A percentile compares a stretch with the other conserved stretches of the same genome.
Conservation (phyloP, 2,888 invertebrate genomes). For the Patella caerulea region DNA sequence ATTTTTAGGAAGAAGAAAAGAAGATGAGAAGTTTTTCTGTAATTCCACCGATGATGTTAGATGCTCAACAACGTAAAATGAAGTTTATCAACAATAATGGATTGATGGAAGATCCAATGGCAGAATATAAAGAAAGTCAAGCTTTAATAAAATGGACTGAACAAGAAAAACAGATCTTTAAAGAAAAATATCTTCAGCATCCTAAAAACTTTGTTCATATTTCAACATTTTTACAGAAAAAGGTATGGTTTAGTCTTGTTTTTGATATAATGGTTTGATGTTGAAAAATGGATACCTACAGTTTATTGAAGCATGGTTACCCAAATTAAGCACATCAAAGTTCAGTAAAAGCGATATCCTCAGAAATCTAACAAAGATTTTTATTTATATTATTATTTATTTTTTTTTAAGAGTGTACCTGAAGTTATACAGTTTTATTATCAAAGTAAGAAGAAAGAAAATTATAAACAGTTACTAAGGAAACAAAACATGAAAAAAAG, state of each 20-base stretch:
- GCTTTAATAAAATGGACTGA: conserved; percentile 87
- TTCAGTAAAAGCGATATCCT: not conserved
- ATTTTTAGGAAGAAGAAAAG: conserved; percentile 88
- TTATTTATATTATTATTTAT: not conserved
- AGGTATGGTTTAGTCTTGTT: conserved; percentile 71
- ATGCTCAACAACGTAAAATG: conserved; percentile 80
- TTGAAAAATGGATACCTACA: too few species aligned
- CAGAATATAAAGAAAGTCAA: conserved; percentile 85
- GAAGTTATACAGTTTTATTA: conserved; percentile 99
- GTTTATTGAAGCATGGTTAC: too few species aligned
- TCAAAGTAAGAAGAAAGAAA: conserved; percentile 97
- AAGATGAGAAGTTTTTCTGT: conserved; percentile 97
- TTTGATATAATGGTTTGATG: too few species aligned
- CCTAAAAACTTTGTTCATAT: conserved; percentile 98
- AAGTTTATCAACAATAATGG: conserved; percentile 90
- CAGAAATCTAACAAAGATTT: not conserved
- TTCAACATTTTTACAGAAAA: conserved; percentile 91
- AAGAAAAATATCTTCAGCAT: conserved; percentile 95
- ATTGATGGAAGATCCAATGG: conserved; percentile 78
- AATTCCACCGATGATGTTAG: conserved; percentile 91
- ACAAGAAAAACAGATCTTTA: conserved; percentile 90
- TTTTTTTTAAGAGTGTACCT: conserved; percentile 78
- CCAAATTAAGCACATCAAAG: too few species aligned
- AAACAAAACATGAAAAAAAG: conserved; percentile 66
- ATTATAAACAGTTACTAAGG: conserved; percentile 83